Base-by-base conservation (phyloP, 2,888 invertebrate genomes). In the Drosophila siamana region DNA sequence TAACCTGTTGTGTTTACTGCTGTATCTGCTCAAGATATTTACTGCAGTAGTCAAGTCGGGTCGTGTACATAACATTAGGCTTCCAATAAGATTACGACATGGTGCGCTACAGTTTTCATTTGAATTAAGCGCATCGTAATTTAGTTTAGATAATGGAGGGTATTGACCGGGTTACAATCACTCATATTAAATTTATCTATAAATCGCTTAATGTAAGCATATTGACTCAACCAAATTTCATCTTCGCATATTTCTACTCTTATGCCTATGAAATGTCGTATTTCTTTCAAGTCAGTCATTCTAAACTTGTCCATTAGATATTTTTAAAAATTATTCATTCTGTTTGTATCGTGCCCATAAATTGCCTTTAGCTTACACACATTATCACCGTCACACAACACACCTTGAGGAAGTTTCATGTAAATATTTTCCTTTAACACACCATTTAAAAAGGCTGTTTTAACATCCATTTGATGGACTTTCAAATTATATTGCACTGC, bases 401-500 rank as follows among this genome's bases (percentile, higher is more conserved):
- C n/a, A n/a, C n/a, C 38, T 6, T 15, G 8, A 15, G n/a, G n/a
- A n/a, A n/a, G n/a, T 2, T 19, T 54, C 43, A 66, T 61, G 15
- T 61, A 61, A 6, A 66, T 62, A 51, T 67, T 44, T 13, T 67
- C 54, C n/a, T 62, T 62, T 41, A 66, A 30, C 22, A 8, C 22
- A 28, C 56, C 56, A 40, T 62, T 68, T 40, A 64, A 40, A 51
- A 68, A 64, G 4, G 48, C 67, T 2, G 48, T 48, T 59, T 64
- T 64, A 8, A 64, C 63, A 57, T 68, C 63, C 57, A 63, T 68
- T 13, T 64, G 68, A 54, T 64, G 54, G 1, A 67, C 24, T n/a
- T 47, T 8, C 16, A 38, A 52, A 26, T 26, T 8, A 11, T 47
- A 48, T 63, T 68, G 56, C 38, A 57, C 44, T 22, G 38, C 48